Evolutionary conservation across 2,113 vertebrate species (phyloP), one percentile per base, ranked within the genome.

Genomic region (Pseudopodoces humilis): DNA sequence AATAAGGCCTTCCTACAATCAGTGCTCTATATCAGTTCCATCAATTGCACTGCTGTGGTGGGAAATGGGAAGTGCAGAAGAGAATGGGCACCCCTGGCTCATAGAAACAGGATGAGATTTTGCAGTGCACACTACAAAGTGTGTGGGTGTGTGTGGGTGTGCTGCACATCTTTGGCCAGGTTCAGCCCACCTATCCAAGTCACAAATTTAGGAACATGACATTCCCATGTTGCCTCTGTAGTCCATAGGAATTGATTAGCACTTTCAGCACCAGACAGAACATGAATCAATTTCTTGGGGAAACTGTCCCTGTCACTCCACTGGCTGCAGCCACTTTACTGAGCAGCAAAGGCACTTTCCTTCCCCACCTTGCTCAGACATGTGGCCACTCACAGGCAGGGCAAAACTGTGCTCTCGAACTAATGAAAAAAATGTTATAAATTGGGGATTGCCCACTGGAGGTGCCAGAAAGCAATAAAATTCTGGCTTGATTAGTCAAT

Each of bases 401-500:
- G 56, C 16, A 69, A 69, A 88, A 35, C 39, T 59, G 13, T 58
- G 28, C 17, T 56, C 28, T 88, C 8, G 0, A 76, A 76, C 53
- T 76, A 92, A 87, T 39, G 46, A 77, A 85, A 89, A 85, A 92
- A 71, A 64, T 62, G 41, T 41, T 77, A 41, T 53, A 80, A 92
- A 86, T 50, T 65, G 69, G 75, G 50, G 27, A 83, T 83, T 11
- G 1, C 85, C 83, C 67, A 53, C 12, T 76, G 46, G 43, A 72
- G 21, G 31, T 90, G 63, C 50, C 64, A 94, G 49, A 94, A 94
- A 79, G 47, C 49, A 90, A 83, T 47, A 88, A 86, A 83, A 88
- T 63, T 80, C 83, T 83, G 79, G 56, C 55, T 95, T 93, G 85
- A 74, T 92, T 90, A 93, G 71, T 86, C 76, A 90, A 31, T 74